Conservation (phyloP, 2,113 vertebrate genomes). For the Pampusana beccarii region DNA sequence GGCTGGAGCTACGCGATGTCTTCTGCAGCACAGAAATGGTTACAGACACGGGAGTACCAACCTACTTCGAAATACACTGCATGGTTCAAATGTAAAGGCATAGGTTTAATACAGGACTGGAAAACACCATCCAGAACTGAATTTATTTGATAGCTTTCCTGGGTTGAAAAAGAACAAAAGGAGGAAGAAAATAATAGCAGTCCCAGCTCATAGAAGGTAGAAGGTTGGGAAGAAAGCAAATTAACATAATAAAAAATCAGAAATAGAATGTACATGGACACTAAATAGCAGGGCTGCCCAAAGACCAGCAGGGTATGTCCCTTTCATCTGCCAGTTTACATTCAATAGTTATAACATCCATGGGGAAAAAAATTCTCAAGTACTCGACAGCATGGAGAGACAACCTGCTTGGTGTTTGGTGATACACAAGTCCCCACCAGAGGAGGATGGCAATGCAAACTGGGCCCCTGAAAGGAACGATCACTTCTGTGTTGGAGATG, state of each 20-base stretch:
- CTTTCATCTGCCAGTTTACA: not conserved
- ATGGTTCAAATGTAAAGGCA: not conserved
- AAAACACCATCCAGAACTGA: not conserved
- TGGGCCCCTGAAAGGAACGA: not conserved
- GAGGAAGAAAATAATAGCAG: not conserved
- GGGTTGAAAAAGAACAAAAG: not conserved
- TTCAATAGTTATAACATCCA: not conserved
- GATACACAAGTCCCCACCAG: not conserved
- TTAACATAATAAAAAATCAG: not conserved
- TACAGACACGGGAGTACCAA: not conserved
- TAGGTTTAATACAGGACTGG: not conserved
- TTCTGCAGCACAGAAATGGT: not conserved
- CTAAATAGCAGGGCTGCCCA: not conserved
- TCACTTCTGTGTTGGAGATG: not conserved
- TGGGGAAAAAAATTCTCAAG: not conserved
- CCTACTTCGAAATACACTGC: not conserved
- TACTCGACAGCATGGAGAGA: not conserved
- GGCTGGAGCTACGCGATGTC: not conserved
- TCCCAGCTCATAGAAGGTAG: not conserved
- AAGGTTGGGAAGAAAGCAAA: not conserved
- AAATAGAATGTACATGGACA: not conserved
- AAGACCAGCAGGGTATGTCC: not conserved
- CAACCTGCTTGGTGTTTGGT: not conserved
- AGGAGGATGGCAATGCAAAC: not conserved
- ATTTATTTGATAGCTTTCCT: not conserved